phyloP scores from a whole-genome alignment of 2,888 invertebrate species.

The Drosophila pseudotalamancana region DNA sequence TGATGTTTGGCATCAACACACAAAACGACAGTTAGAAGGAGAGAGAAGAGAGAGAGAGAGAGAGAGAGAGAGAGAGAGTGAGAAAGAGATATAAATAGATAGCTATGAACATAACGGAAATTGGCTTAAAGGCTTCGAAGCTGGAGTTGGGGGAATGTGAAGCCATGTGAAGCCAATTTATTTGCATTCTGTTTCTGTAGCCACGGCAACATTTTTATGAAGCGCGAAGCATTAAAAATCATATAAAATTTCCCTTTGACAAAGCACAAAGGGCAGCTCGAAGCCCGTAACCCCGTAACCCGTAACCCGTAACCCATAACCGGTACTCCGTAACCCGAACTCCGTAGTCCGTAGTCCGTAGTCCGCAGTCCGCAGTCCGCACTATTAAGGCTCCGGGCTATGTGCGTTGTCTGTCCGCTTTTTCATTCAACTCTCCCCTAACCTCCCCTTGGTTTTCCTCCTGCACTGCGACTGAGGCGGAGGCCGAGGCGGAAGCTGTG shows the following conservation, averaged over 20 bases:
- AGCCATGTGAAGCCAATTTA: conserved; percentile 63
- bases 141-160: conserved; percentile 39
- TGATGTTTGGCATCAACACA: conserved; percentile 42
- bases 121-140: conserved; percentile 65
- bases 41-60: neutral
- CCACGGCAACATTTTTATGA: conserved; percentile 65
- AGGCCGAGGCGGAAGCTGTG: conserved; percentile 1
- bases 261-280: conserved; percentile 55
- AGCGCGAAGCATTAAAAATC: conserved; percentile 76
- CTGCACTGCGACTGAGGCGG: neutral
- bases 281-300: conserved; percentile 1
- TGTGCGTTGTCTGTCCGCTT: conserved; percentile 31
- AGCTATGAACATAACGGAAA: conserved; percentile 51
- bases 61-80: neutral
- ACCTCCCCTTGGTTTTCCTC: too few species aligned
- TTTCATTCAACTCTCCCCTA: too few species aligned
- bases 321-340: conserved; percentile 12
- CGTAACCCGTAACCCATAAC: conserved; percentile 1
- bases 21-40: conserved; percentile 4
- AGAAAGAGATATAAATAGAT: conserved; percentile 1
- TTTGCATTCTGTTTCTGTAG: conserved; percentile 52
- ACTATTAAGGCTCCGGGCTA: conserved; percentile 66
- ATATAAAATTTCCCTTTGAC: conserved; percentile 70
- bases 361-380: conserved; percentile 40
- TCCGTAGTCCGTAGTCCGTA: conserved; percentile 6